A percentile compares a stretch with the other conserved stretches of the same genome.
Evolutionary conservation across 2,888 invertebrate species (phyloP).

Genomic region (Cheilosia soror): DNA sequence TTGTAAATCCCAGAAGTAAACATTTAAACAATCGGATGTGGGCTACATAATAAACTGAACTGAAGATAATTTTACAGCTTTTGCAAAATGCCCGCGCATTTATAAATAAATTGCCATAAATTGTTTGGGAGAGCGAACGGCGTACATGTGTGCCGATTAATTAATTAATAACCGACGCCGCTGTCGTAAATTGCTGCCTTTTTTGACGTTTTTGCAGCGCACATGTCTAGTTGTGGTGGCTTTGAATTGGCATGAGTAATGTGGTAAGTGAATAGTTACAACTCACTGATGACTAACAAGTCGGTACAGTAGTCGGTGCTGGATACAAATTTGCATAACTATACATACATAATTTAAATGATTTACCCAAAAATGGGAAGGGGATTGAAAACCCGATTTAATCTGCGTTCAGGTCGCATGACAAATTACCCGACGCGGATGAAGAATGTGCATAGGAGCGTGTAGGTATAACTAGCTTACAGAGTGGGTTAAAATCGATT

Average conservation of each 20-base stretch:
- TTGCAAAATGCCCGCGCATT: slow-evolving; percentile 50
- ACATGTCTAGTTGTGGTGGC: slow-evolving; percentile 30
- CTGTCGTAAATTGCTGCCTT: slow-evolving; percentile 68
- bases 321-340: slow-evolving; percentile 48
- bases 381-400: slow-evolving; percentile 36
- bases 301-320: slow-evolving; percentile 1
- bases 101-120: slow-evolving; percentile 54
- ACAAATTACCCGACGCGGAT: slow-evolving; percentile 61
- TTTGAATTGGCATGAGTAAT: slow-evolving; percentile 50
- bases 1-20: slow-evolving; percentile 58
- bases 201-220: slow-evolving; percentile 45
- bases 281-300: slow-evolving; percentile 39
- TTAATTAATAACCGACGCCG: slow-evolving; percentile 38
- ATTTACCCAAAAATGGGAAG: slow-evolving; percentile 56
- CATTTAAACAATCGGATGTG: slow-evolving; percentile 21
- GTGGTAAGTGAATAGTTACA: slow-evolving; percentile 19
- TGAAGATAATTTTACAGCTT: slow-evolving; percentile 28
- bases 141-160: slow-evolving; percentile 33
- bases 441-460: slow-evolving; percentile 30
- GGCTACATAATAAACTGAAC: slow-evolving; percentile 32
- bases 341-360: slow-evolving; percentile 28
- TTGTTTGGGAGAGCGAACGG: too few species aligned
- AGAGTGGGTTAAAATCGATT: slow-evolving; percentile 36
- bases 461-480: slow-evolving; percentile 25
- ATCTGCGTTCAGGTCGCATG: slow-evolving; percentile 41